Evolutionary conservation across 1,140 invertebrate species (phyloP), one percentile per base, ranked within the genome.

Genomic region (Phocides pigmalion): DNA sequence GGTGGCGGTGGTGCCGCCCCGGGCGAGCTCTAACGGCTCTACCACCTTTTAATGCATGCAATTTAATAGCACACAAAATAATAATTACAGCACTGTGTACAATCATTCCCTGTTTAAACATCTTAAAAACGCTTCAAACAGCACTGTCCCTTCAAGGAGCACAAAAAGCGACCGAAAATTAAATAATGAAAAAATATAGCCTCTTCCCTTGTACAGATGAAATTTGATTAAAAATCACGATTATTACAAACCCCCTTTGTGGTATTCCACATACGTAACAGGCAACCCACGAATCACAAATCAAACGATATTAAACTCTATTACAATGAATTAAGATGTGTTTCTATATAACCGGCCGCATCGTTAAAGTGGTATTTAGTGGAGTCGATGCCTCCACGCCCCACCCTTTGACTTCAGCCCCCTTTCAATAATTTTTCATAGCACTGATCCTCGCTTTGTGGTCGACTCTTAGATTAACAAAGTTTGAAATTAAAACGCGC

Each of bases 181-280:
- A 90, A 89, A 90, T 90, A 90, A 90, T 90, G 87, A 88, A 90
- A 90, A 90, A 90, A 89, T 90, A 89, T 86, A 87, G 84, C 79
- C 84, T 84, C 84, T 84, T 86, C 84, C 79, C 82, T 85, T 84
- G 79, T 84, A 82, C 84, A 84, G 84, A 87, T 85, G 85, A 90
- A 89, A 90, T 89, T 90, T 90, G 86, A 89, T 89, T 90, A 89
- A 90, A 90, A 90, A 90, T 90, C 88, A 90, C 88, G 87, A 90
- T 90, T 89, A 90, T 90, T 90, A 87, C 87, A 64, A 63, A 76
- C 77, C 79, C 83, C 87, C 82, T 74, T 80, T 79, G 69, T 74
- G 77, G 70, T 79, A 80, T 76, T 70, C 62, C 56, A 72, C 71
- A 79, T 56, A 68, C 16, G 46, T 61, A 70, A 65, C 61, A 44